A percentile compares a stretch with the other conserved stretches of the same genome.
These are phyloP conservation scores for Rhadina sibilatrix DNA, from an alignment of 2,113 vertebrate species.

Conservation along the genomic window DNA sequence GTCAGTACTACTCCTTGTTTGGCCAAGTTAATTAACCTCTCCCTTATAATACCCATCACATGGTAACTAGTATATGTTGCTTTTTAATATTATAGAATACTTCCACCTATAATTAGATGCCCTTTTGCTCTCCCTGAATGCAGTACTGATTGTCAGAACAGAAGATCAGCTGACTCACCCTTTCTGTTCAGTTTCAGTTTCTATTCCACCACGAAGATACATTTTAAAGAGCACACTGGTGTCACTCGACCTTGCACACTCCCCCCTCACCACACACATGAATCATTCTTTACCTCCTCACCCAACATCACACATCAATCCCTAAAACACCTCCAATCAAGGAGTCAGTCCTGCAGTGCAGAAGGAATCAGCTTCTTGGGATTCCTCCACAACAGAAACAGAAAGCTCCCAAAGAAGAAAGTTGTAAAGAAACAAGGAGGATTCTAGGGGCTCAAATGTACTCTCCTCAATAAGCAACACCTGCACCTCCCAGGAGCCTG, in stretches of 20 bases:
- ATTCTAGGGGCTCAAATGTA: neutral
- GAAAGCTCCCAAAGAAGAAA: neutral
- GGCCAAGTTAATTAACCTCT: neutral
- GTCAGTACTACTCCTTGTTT: neutral
- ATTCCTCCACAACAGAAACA: neutral
- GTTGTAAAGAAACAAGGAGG: neutral
- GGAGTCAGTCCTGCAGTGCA: neutral
- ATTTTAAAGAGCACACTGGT: neutral
- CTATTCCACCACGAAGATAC: neutral
- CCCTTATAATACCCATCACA: neutral
- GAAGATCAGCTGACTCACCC: neutral
- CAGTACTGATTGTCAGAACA: neutral
- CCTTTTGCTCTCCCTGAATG: neutral
- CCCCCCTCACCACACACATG: neutral
- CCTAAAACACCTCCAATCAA: neutral
- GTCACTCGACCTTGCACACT: neutral
- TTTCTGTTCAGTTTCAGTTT: neutral
- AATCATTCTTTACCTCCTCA: neutral
- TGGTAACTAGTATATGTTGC: neutral
- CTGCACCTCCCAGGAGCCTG: neutral
- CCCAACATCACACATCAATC: neutral
- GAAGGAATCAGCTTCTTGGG: neutral
- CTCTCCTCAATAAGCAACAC: neutral
- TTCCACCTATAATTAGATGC: neutral
- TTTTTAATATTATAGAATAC: neutral